Evolutionary conservation across 2,888 invertebrate species (phyloP).

Genomic region (Melinopterus prodromus): DNA sequence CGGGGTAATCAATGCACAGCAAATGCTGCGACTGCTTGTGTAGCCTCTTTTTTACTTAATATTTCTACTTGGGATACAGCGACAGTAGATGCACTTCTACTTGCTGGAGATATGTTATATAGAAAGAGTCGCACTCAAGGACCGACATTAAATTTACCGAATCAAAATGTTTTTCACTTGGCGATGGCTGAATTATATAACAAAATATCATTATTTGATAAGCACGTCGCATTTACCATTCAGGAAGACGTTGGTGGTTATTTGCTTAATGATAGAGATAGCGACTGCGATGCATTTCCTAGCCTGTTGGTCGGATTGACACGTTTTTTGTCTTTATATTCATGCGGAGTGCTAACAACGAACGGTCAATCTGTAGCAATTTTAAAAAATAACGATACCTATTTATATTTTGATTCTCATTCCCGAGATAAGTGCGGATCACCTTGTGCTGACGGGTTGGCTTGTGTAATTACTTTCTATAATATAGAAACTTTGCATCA

Average conservation of each 20-base stretch:
- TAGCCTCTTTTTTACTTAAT: conserved; percentile 12
- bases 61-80: not conserved
- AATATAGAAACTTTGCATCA: not conserved
- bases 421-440: not conserved
- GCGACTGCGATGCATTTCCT: not conserved
- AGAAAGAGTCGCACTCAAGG: not conserved
- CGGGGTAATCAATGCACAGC: not conserved
- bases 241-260: too few species aligned
- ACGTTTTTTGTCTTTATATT: not conserved
- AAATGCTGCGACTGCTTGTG: conserved; percentile 31
- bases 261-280: not conserved
- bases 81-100: not conserved
- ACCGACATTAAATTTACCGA: not conserved
- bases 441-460: not conserved
- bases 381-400: not conserved
- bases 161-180: too few species aligned
- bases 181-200: too few species aligned
- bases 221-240: not conserved
- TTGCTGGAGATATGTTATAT: not conserved
- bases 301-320: not conserved
- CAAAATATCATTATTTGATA: not conserved
- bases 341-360: not conserved
- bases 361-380: not conserved
- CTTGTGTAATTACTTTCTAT: not conserved
- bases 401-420: too few species aligned